Evolutionary conservation across 1,140 invertebrate species (phyloP), one percentile per base, ranked within the genome.

Genomic region (Ips nitidus): DNA sequence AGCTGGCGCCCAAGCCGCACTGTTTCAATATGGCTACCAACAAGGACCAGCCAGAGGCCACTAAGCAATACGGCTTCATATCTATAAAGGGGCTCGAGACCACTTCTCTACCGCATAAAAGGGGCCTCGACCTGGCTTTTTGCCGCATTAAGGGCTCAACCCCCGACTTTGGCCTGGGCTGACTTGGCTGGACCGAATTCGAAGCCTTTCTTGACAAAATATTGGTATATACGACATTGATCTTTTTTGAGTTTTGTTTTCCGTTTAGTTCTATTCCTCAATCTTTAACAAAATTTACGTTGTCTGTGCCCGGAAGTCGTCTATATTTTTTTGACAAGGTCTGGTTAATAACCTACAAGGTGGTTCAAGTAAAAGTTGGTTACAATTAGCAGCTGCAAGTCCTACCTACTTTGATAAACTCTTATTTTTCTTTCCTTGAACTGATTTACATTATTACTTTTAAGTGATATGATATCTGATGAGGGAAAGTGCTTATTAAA

Each of bases 21-120:
- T 53, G 69, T 74, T 65, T 57, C 76, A 75, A 76, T 75, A 78
- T 79, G 74, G 74, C 73, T 72, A 65, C 73, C 75, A 22, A 22
- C 22, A 53, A 64, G 66, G 66, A 68, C 66, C 57, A 52, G 66
- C 66, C 57, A 59, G 57, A 52, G 47, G 66, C 42, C 57, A 60
- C 57, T 68, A 43, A 58, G 47, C 66, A 53, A 52, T 37, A 36
- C 22, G 45, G 65, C 56, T 39, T 41, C 65, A 43, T 39, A 38
- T 41, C 65, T 42, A 68, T 52, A 59, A 58, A 40, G 52, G 66
- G 66, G 66, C 66, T 68, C 66, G 65, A 66, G 65, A 52, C 52
- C 56, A 45, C 56, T 66, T 50, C n/a, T 22, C 43, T 43, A 50
- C 58, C 66, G 42, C 57, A n/a, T 43, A 42, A 62, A 60, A 62